Evolutionary conservation across 2,113 vertebrate species (phyloP).

Genomic region (Microtus richardsoni): DNA sequence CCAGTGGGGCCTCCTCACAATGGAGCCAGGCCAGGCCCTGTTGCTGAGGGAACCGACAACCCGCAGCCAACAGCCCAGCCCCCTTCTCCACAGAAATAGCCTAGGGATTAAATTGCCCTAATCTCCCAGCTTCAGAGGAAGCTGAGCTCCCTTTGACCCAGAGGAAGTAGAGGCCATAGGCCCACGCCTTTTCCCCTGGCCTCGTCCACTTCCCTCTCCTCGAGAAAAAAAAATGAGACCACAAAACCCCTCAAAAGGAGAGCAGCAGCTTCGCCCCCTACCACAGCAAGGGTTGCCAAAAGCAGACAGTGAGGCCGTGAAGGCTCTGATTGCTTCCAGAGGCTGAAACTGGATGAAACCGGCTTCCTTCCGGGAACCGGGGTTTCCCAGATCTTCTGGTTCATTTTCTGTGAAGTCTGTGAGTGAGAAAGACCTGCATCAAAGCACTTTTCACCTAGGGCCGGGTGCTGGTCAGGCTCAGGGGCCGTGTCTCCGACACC

Average conservation of each 20-base stretch:
- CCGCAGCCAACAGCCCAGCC: conserved; percentile 58
- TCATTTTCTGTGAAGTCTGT: background rate
- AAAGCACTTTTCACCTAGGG: fast-evolving
- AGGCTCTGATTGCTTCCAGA: background rate
- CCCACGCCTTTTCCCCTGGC: background rate
- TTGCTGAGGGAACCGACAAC: conserved; percentile 69
- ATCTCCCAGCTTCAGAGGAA: conserved; percentile 7
- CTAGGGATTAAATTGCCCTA: conserved; percentile 48
- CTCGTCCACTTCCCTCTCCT: background rate
- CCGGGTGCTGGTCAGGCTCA: fast-evolving
- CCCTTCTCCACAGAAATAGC: conserved; percentile 55
- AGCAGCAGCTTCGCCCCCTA: background rate
- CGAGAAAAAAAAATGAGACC: background rate
- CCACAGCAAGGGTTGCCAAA: background rate
- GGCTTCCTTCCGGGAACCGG: background rate
- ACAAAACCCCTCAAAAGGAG: background rate
- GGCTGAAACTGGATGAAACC: too few relatives aligned
- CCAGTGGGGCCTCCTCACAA: conserved; percentile 52
- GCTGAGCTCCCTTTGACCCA: conserved; percentile 28
- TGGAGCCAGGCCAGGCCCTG: conserved; percentile 47
- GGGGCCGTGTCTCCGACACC: fast-evolving
- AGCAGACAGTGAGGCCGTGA: background rate
- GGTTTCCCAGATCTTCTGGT: background rate
- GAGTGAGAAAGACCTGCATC: fast-evolving
- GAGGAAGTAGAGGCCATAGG: background rate